phyloP scores from a whole-genome alignment of 2,113 vertebrate species.

The Parus major region DNA sequence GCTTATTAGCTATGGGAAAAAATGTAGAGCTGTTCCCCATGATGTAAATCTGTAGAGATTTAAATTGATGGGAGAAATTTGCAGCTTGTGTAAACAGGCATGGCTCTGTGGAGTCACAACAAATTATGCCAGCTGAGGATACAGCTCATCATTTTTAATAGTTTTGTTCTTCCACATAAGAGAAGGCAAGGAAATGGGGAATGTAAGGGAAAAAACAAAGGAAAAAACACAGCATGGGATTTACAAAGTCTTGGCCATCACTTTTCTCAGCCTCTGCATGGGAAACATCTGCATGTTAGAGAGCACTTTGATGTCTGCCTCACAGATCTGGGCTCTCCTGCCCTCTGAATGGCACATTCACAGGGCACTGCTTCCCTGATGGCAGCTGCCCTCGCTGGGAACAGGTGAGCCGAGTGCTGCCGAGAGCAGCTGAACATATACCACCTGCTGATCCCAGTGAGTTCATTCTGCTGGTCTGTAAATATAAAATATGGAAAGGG shows the following conservation, averaged over 20 bases:
- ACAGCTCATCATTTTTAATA: background rate
- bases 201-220: background rate
- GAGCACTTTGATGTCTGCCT: background rate
- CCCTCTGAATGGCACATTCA: background rate
- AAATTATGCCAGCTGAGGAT: background rate
- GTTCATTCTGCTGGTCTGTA: slow-evolving; percentile 8
- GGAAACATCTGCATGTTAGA: slow-evolving; percentile 31
- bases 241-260: background rate
- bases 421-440: slow-evolving; percentile 25
- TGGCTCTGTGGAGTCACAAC: background rate
- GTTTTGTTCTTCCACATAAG: background rate
- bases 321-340: background rate
- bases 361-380: background rate
- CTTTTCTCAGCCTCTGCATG: background rate
- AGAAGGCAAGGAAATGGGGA: background rate
- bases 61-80: background rate
- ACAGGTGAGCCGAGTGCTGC: background rate
- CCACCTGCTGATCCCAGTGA: slow-evolving; percentile 21
- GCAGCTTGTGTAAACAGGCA: slow-evolving; percentile 21
- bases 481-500: background rate
- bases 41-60: slow-evolving; percentile 20
- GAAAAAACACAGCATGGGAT: background rate
- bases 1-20: background rate
- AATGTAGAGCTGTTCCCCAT: background rate
- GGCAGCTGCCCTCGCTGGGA: background rate